phyloP scores from a whole-genome alignment of 2,888 invertebrate species.

The Nebria salina region DNA sequence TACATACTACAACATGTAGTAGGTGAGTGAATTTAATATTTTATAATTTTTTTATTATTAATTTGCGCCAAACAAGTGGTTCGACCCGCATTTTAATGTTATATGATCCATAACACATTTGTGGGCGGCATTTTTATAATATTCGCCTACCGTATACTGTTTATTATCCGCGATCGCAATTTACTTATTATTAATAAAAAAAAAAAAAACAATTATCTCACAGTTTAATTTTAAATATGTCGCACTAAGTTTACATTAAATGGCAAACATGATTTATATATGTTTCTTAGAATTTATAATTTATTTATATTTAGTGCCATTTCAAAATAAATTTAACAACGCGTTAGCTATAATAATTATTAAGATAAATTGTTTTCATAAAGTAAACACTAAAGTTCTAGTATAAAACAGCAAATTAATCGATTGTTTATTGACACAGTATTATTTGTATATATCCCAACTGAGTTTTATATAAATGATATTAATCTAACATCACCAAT shows the following conservation, averaged over 20 bases:
- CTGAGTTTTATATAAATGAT: too few relatives aligned
- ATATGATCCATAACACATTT: not conserved
- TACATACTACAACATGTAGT: constrained; percentile 28
- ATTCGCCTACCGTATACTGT: not conserved
- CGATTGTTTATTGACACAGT: too few relatives aligned
- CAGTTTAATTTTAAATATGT: not conserved
- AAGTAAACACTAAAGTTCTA: too few relatives aligned
- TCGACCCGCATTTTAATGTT: not conserved
- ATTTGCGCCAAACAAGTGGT: not conserved
- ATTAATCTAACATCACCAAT: too few relatives aligned
- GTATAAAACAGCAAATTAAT: too few relatives aligned
- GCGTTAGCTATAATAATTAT: too few relatives aligned
- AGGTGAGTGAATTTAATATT: constrained; percentile 30
- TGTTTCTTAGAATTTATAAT: not conserved
- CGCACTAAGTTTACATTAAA: not conserved
- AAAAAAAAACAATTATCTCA: not conserved
- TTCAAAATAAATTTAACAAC: too few relatives aligned
- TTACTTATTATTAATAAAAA: not conserved
- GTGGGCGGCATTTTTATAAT: not conserved
- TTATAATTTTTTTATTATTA: constrained; percentile 13
- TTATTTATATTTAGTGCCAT: too few relatives aligned
- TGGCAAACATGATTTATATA: not conserved
- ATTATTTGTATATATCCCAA: too few relatives aligned
- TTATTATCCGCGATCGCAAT: not conserved
- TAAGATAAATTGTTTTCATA: too few relatives aligned